Conservation (phyloP, 2,797 vertebrate species). For the Phataginus tricuspis region DNA sequence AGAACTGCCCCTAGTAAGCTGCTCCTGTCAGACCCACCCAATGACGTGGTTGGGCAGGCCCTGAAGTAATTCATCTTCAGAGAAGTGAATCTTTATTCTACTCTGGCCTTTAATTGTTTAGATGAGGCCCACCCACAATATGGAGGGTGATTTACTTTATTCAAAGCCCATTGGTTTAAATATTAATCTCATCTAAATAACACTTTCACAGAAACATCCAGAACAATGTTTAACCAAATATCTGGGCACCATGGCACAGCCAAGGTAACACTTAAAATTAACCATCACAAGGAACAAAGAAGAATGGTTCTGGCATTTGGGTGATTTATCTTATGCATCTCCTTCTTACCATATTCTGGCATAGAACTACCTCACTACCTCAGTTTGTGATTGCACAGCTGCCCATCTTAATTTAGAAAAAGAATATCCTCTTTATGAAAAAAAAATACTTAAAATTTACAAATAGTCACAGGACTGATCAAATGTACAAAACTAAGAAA, state of each 20-base stretch:
- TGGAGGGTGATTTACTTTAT: background rate
- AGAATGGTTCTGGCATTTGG: background rate
- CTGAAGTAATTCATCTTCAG: background rate
- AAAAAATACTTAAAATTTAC: background rate
- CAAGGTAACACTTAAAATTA: background rate
- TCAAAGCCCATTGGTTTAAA: background rate
- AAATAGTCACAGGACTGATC: background rate
- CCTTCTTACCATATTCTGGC: background rate
- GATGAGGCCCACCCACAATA: background rate
- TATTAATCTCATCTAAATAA: background rate
- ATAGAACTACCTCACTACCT: background rate
- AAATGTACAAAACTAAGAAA: background rate
- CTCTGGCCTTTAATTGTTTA: background rate
- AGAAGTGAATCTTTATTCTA: background rate
- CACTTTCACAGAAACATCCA: background rate
- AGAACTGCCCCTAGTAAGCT: background rate
- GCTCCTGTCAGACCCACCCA: background rate
- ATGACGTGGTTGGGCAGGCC: background rate
- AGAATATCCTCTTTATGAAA: background rate
- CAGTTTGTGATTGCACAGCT: background rate
- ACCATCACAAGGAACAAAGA: background rate
- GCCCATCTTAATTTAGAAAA: background rate
- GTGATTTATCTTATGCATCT: background rate
- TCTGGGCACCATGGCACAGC: too few species aligned
- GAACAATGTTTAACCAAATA: background rate